phyloP scores from a whole-genome alignment of 2,888 invertebrate species.

The Pyrrhosoma nymphula region DNA sequence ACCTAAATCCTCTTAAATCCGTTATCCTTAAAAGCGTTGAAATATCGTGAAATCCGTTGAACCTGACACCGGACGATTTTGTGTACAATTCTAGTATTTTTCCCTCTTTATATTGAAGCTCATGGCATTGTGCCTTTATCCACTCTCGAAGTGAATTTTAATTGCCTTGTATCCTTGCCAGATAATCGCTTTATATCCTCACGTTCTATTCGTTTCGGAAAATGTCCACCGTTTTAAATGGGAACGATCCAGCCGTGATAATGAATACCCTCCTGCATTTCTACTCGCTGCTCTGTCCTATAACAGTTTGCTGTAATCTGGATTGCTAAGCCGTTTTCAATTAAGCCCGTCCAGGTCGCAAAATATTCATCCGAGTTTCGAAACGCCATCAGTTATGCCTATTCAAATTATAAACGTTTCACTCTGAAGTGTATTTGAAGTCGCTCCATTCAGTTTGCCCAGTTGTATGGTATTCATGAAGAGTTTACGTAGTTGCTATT shows the following conservation, averaged over 20 bases:
- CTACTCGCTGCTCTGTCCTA: too few species aligned
- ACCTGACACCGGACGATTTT: too few species aligned
- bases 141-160: too few species aligned
- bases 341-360: not conserved
- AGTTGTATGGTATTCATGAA: not conserved
- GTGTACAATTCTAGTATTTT: too few species aligned
- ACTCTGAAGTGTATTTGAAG: not conserved
- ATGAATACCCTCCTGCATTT: not conserved
- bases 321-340: not conserved
- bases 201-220: not conserved
- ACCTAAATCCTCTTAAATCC: too few species aligned
- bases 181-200: too few species aligned
- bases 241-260: not conserved
- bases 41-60: too few species aligned
- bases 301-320: not conserved
- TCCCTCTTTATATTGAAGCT: too few species aligned
- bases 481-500: not conserved
- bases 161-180: too few species aligned
- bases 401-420: not conserved
- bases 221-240: not conserved
- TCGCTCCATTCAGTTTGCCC: not conserved
- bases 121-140: too few species aligned
- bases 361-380: not conserved
- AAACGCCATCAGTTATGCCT: not conserved
- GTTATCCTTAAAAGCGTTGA: too few species aligned